phyloP scores from a whole-genome alignment of 2,113 vertebrate species.

The Petrocephalus microphthalmus region DNA sequence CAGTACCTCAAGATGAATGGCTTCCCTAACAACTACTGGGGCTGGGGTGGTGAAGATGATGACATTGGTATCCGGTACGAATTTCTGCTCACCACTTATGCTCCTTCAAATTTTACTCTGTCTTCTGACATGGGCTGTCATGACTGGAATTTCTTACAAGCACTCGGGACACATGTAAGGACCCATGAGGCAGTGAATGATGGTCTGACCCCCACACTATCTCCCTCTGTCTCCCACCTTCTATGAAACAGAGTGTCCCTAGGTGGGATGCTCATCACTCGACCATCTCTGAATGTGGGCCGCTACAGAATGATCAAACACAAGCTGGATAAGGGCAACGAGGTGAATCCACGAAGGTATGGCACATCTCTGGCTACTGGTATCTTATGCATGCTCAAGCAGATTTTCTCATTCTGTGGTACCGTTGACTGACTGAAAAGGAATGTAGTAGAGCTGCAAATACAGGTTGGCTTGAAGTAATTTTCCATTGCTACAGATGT shows the following conservation, averaged over 20 bases:
- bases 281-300: slow-evolving; percentile 58
- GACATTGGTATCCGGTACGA: slow-evolving; percentile 68
- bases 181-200: background rate
- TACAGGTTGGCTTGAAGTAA: background rate
- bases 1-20: slow-evolving; percentile 74
- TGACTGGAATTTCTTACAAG: background rate
- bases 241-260: slow-evolving; percentile 57
- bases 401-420: background rate
- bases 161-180: background rate
- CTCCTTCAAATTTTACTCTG: background rate
- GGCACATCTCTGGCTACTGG: background rate
- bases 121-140: background rate
- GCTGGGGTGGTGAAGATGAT: slow-evolving; percentile 70
- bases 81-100: background rate
- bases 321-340: slow-evolving; percentile 65
- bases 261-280: slow-evolving; percentile 61
- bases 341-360: slow-evolving; percentile 66
- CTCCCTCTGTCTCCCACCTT: background rate
- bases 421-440: background rate
- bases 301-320: slow-evolving; percentile 76
- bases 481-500: background rate
- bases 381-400: background rate
- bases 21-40: slow-evolving; percentile 74
- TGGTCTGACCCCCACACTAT: background rate
- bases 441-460: background rate